phyloP scores from a whole-genome alignment of 2,888 invertebrate species.

The Clepsis dumicolana region DNA sequence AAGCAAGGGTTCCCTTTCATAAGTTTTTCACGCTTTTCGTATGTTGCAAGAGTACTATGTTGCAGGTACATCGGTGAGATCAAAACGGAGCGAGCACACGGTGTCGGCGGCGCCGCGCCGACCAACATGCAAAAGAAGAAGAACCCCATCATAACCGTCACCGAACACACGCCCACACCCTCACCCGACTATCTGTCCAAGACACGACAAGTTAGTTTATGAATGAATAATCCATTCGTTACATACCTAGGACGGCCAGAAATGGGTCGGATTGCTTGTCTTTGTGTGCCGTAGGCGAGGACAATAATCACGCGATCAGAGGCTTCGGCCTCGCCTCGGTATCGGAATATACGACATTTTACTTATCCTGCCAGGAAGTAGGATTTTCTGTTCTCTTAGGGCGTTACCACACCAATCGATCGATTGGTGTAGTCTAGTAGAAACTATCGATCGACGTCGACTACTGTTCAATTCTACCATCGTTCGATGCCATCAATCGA shows the following conservation, averaged over 20 bases:
- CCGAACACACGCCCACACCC: constrained; percentile 97
- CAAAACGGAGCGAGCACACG: constrained; percentile 87
- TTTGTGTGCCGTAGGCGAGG: not conserved
- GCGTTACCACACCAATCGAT: no score
- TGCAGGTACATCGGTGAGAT: constrained; percentile 90
- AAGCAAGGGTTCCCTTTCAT: not conserved
- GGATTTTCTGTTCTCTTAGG: no score
- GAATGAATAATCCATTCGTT: not conserved
- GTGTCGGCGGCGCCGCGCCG: constrained; percentile 82
- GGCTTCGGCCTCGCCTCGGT: no score
- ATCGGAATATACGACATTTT: no score
- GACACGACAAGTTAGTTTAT: constrained; percentile 83
- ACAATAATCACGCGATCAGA: not conserved
- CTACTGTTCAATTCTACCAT: no score
- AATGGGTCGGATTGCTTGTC: not conserved
- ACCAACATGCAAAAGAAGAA: constrained; percentile 88
- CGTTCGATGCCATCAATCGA: no score
- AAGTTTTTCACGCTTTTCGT: not conserved
- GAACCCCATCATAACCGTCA: constrained; percentile 98
- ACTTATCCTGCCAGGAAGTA: no score
- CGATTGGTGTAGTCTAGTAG: no score
- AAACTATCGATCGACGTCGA: no score
- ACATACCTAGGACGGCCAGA: no score
- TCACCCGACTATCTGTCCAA: constrained; percentile 94
- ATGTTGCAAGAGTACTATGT: not conserved